Evolutionary conservation across 2,797 vertebrate genomes (phyloP).

Genomic region (Phataginus tricuspis): DNA sequence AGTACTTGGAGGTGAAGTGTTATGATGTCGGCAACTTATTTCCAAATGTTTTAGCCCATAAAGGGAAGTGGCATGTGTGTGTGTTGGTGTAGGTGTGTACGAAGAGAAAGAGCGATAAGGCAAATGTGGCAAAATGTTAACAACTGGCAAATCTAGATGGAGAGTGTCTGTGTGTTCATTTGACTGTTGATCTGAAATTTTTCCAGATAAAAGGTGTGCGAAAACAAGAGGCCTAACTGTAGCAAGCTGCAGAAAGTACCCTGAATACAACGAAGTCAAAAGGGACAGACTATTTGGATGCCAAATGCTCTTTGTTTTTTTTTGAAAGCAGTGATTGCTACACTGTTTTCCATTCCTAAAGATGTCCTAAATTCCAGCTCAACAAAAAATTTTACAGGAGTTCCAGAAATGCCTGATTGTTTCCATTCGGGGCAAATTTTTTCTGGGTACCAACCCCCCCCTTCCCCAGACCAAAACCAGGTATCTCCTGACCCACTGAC

Average conservation of each 20-base stretch:
- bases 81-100: background rate
- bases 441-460: background rate
- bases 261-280: background rate
- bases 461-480: background rate
- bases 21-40: background rate
- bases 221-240: accelerated
- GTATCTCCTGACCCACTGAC: background rate
- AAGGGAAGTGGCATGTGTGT: background rate
- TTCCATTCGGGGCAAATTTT: conserved; percentile 17
- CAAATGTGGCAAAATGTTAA: background rate
- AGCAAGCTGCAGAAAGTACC: background rate
- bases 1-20: background rate
- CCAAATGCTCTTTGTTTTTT: background rate
- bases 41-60: background rate
- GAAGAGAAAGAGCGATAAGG: background rate
- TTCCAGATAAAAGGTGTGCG: background rate
- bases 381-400: background rate
- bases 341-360: conserved; percentile 36
- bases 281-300: background rate
- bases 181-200: background rate
- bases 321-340: background rate
- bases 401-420: conserved; percentile 12
- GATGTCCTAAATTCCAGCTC: conserved; percentile 18
- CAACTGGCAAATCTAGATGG: background rate
- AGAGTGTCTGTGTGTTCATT: background rate